phyloP scores from a whole-genome alignment of 2,113 vertebrate genomes.

The Nematolebias whitei region DNA sequence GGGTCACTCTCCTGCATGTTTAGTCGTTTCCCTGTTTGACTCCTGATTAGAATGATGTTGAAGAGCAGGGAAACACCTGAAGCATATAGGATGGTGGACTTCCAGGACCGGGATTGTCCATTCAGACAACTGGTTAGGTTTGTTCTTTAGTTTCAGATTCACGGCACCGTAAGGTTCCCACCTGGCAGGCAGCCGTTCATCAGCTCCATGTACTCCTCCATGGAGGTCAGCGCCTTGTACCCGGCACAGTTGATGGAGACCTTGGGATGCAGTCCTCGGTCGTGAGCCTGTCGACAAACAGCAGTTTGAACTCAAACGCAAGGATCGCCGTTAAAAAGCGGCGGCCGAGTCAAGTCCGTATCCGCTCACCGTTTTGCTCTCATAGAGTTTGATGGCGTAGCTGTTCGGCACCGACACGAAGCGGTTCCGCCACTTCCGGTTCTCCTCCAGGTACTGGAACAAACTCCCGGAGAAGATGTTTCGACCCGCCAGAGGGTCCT shows the following conservation, averaged over 20 bases:
- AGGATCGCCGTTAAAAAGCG: neutral
- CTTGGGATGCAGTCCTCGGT: conserved; percentile 84
- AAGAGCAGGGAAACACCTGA: too few species aligned
- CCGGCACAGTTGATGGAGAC: conserved; percentile 89
- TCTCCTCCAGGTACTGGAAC: conserved; percentile 94
- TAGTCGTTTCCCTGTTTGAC: too few species aligned
- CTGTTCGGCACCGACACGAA: conserved; percentile 88
- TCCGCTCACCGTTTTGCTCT: conserved; percentile 90
- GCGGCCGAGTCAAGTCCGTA: too few species aligned
- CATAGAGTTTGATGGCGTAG: conserved; percentile 86
- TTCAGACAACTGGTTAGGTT: too few species aligned
- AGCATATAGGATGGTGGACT: too few species aligned
- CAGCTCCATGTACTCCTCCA: conserved; percentile 91
- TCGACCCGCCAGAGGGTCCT: conserved; percentile 88
- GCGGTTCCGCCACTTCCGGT: conserved; percentile 92
- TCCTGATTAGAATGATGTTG: too few species aligned
- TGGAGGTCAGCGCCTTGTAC: conserved; percentile 88
- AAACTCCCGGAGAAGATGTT: conserved; percentile 92
- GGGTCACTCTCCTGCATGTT: too few species aligned
- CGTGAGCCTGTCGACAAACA: conserved; percentile 81
- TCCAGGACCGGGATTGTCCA: too few species aligned
- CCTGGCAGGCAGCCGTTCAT: conserved; percentile 88
- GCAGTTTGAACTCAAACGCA: neutral
- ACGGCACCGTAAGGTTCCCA: too few species aligned
- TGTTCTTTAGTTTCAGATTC: too few species aligned